These are phyloP conservation scores for Drosophila anomalata DNA, from an alignment of 2,888 invertebrate genomes.

Conservation along the genomic window DNA sequence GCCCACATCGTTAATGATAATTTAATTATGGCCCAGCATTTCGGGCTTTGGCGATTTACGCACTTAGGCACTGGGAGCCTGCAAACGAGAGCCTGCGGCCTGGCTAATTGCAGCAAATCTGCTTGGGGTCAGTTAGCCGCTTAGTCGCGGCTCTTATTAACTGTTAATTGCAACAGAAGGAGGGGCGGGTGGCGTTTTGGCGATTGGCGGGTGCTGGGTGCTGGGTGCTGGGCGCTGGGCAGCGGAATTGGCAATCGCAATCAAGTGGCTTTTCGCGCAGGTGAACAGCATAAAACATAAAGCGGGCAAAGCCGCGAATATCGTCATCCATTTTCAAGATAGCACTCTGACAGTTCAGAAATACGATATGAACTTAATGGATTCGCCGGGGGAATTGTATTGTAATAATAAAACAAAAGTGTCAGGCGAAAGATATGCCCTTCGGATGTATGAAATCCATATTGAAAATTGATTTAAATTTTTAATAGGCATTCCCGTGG, in stretches of 20 bases:
- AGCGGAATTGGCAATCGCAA: constrained; percentile 6
- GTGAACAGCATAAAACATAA: constrained; percentile 26
- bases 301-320: constrained; percentile 30
- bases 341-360: constrained; percentile 20
- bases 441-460: constrained; percentile 65
- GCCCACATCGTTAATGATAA: constrained; percentile 68
- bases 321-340: constrained; percentile 32
- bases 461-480: constrained; percentile 78
- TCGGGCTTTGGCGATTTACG: constrained; percentile 61
- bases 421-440: constrained; percentile 58
- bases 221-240: neutral
- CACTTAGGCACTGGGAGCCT: constrained; percentile 16
- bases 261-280: constrained; percentile 19
- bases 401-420: constrained; percentile 48
- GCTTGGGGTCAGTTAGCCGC: constrained; percentile 69
- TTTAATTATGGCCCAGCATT: constrained; percentile 63
- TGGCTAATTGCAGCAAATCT: constrained; percentile 71
- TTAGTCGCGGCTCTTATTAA: constrained; percentile 61
- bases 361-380: constrained; percentile 29
- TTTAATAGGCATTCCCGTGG: constrained; percentile 69
- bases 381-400: constrained; percentile 9
- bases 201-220: neutral
- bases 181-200: constrained; percentile 10
- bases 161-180: constrained; percentile 65
- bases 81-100: constrained; percentile 50